Base-by-base conservation (phyloP, 2,797 vertebrate genomes). In the Nasua narica region DNA sequence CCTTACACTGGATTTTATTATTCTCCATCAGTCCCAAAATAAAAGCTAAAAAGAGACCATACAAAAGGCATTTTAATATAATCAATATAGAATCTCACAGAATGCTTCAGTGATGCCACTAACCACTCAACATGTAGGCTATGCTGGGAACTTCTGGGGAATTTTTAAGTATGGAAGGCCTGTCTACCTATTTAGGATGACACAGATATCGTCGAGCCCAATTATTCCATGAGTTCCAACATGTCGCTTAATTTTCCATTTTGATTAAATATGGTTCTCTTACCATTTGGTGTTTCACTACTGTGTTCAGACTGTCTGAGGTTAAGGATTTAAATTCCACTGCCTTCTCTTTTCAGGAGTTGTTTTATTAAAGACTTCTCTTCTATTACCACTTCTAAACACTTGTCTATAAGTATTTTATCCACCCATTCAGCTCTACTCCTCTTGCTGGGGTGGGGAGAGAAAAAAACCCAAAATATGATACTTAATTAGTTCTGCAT, bases 401-500 rank as follows among this genome's bases (percentile, higher is more conserved):
- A 79, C 23, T 74, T 96, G 67, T 85, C 90, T 84, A 0, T 93
- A 86, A 48, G 84, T 94, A 91, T 84, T 94, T 62, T 35, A 90
- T 86, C 2, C 65, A 82, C 70, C 76, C 82, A 67, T 91, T 94
- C 16, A 89, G 2, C 54, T 87, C 29, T 58, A 92, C 8, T 94
- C 48, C 15, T 90, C 40, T 90, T 60, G 67, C 76, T 54, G 29
- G 35, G 7, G 37, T 70, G 50, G 74, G 37, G n/a, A 89, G 5
- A 25, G 3, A 37, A 46, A 91, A 62, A 88, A 67, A 32, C 1
- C 18, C 46, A 90, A 94, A 93, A 96, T 96, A 77, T 86, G 95
- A 96, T 97, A 79, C 87, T 95, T 97, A 94, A 98, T 98, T 97
- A 96, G 97, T 96, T 97, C 96, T 93, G 96, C 96, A 97, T 97